phyloP scores from a whole-genome alignment of 2,113 vertebrate species.

The Barnardius zonarius region DNA sequence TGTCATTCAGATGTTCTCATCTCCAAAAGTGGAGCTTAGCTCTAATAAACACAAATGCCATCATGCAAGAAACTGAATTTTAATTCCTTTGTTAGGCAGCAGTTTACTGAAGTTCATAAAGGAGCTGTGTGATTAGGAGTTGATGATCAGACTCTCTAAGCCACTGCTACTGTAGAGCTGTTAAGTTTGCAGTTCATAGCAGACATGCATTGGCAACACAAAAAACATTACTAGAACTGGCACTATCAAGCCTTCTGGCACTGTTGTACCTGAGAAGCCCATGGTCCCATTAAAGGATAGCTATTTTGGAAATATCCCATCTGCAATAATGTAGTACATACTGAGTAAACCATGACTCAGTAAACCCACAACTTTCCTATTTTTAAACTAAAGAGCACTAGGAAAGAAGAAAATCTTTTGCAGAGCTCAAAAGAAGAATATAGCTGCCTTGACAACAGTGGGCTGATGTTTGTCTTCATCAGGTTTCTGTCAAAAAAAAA shows the following conservation, averaged over 20 bases:
- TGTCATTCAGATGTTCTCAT: neutral
- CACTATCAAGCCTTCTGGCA: neutral
- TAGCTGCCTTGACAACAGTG: neutral
- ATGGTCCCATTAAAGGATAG: neutral
- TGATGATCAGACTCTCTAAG: neutral
- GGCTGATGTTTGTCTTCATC: neutral
- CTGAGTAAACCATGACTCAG: neutral
- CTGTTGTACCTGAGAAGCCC: neutral
- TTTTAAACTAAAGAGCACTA: neutral
- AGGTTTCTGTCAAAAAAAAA: constrained; percentile 3
- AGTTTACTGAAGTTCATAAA: neutral
- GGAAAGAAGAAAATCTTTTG: neutral
- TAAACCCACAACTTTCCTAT: neutral
- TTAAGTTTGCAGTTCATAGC: neutral
- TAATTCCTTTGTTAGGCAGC: neutral
- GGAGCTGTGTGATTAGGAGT: neutral
- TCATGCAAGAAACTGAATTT: neutral
- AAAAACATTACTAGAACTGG: neutral
- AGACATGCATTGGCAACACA: neutral
- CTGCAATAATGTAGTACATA: neutral
- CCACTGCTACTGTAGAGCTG: neutral
- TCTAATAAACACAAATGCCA: neutral
- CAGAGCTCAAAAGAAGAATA: neutral
- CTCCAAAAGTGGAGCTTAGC: neutral
- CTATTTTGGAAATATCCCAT: neutral